A percentile compares a stretch with the other conserved stretches of the same genome.
Conservation (phyloP, 2,797 vertebrate genomes). For the Steatocranus sp. region DNA sequence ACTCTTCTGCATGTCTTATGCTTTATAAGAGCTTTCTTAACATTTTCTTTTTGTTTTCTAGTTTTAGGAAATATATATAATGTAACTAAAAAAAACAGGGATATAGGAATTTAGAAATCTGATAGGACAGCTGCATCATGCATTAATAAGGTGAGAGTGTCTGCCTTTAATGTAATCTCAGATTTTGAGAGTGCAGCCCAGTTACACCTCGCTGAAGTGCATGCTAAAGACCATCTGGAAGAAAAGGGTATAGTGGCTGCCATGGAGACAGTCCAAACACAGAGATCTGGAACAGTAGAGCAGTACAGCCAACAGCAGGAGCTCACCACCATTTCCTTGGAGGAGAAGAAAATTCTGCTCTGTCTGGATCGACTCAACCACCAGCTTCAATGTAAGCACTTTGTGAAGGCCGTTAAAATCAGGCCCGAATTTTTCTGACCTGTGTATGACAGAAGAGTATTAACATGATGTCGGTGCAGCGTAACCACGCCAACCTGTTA, state of each 20-base stretch:
- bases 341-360: conserved; percentile 84
- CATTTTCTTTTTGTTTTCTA: not conserved
- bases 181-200: conserved; percentile 75
- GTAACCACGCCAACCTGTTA: not conserved
- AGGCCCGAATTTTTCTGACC: not conserved
- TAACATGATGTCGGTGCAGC: not conserved
- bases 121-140: not conserved
- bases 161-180: conserved; percentile 26
- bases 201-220: conserved; percentile 71
- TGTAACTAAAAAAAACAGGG: not conserved
- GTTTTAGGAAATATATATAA: not conserved
- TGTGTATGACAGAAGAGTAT: not conserved
- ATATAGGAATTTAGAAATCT: not conserved
- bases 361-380: conserved; percentile 79
- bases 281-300: conserved; percentile 26
- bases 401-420: not conserved
- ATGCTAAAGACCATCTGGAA: conserved; percentile 45
- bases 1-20: not conserved
- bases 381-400: conserved; percentile 65
- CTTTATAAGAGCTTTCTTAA: not conserved
- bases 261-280: conserved; percentile 60
- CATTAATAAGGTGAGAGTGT: not conserved
- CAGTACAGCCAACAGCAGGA: conserved; percentile 21
- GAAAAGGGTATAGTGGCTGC: conserved; percentile 66
- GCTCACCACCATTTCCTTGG: conserved; percentile 73